Evolutionary conservation across 2,888 invertebrate genomes (phyloP), one percentile per base, ranked within the genome.

Genomic region (Lepidocyrtinus sp.): DNA sequence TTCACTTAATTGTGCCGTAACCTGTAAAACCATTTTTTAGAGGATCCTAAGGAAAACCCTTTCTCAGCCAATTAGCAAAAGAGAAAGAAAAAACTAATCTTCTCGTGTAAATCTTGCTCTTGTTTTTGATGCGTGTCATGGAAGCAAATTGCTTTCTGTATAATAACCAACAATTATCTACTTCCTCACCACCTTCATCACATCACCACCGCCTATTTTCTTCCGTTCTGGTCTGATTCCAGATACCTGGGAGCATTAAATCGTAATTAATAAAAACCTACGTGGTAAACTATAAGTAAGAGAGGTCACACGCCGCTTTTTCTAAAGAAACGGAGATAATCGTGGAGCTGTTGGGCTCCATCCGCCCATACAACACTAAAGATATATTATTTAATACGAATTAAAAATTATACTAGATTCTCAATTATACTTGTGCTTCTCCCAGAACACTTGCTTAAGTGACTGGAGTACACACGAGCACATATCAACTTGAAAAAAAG

Each of bases 81-180:
- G 45, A 45, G 26, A 61, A 25, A 68, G 2, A 7, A 50, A 12
- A 36, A 36, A 26, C 50, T n/a, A n/a, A 36, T 50, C 5, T 50
- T 50, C 17, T 17, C 55, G 70, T 45, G 27, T 17, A 26, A 61
- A 19, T 63, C 17, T 19, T 64, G 59, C 22, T 50, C 50, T 50
- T 63, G 75, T 64, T 73, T 65, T 22, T 73, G 73, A 69, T 79
- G 78, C 73, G 68, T 79, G 78, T 79, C 15, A 73, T 79, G 73
- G 73, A 79, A 79, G 78, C 78, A 73, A 73, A 79, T 73, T 69
- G 73, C 69, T 68, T 62, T 19, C 26, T 68, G 64, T 72, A 15
- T 72, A 77, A 77, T 72, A 73, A 79, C 78, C 61, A 68, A 67
- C 78, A 73, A 68, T 68, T 69, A 79, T 62, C 77, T 67, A 61